Conservation (phyloP, 2,797 vertebrate species). For the Alca torda region DNA sequence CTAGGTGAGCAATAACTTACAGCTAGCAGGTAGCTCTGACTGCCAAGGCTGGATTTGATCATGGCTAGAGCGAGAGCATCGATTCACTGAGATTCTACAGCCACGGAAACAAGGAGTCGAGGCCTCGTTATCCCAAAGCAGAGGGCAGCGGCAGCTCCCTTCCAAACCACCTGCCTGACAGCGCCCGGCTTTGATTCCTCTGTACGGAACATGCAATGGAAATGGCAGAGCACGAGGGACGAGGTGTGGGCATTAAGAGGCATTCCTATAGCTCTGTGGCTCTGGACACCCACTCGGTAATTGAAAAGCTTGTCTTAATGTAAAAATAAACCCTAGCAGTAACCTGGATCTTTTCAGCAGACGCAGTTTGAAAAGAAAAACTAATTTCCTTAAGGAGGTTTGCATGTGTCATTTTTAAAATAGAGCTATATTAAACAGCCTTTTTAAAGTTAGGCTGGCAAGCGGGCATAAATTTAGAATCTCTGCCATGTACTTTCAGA, state of each 20-base stretch:
- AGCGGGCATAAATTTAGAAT: background rate
- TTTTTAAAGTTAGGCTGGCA: background rate
- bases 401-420: background rate
- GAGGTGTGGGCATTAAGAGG: background rate
- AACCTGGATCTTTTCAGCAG: background rate
- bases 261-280: background rate
- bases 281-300: background rate
- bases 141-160: background rate
- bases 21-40: background rate
- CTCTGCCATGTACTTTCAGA: background rate
- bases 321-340: background rate
- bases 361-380: background rate
- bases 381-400: background rate
- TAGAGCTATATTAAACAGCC: background rate
- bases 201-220: background rate
- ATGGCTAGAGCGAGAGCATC: accelerated
- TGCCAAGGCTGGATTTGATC: background rate
- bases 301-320: background rate
- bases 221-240: background rate
- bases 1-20: background rate
- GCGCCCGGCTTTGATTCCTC: background rate
- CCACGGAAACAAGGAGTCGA: accelerated
- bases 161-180: background rate
- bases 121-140: background rate
- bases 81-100: background rate